phyloP scores from a whole-genome alignment of 1,140 invertebrate species.

The Drosophila pseudoananassae region DNA sequence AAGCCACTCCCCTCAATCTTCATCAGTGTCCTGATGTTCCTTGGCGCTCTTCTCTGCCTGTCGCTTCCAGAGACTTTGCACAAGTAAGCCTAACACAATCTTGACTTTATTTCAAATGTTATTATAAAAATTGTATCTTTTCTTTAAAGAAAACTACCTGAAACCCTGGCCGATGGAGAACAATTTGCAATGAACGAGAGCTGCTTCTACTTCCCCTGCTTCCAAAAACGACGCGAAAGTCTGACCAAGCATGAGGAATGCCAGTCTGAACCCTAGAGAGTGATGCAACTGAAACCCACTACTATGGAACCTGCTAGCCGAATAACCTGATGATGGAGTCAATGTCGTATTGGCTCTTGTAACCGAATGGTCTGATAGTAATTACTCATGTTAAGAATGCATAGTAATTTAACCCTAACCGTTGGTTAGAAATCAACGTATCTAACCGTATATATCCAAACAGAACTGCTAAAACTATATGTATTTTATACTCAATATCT shows the following conservation, averaged over 20 bases:
- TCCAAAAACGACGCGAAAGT: conserved; percentile 51
- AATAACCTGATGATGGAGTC: conserved; percentile 66
- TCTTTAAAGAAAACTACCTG: conserved; percentile 84
- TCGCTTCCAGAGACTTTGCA: conserved; percentile 87
- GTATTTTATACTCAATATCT: conserved; percentile 17
- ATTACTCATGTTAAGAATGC: conserved; percentile 69
- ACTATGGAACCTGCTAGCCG: conserved; percentile 29
- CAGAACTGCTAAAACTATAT: conserved; percentile 44
- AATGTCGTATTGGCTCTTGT: conserved; percentile 42
- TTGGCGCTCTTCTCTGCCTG: conserved; percentile 85
- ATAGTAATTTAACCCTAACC: conserved; percentile 58
- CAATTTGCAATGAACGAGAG: conserved; percentile 86
- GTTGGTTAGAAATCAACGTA: conserved; percentile 36
- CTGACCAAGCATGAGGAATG: conserved; percentile 28
- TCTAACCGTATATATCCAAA: conserved; percentile 28
- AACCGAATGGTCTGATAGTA: conserved; percentile 75
- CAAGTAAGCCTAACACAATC: conserved; percentile 51
- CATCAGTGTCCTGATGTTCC: conserved; percentile 85
- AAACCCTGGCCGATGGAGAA: conserved; percentile 86
- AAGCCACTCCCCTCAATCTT: conserved; percentile 85
- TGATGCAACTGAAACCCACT: conserved; percentile 3
- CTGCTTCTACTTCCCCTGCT: conserved; percentile 73
- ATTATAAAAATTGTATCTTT: background rate
- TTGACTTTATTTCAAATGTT: background rate
- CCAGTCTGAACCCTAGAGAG: conserved; percentile 59